These are phyloP conservation scores for Drosophila bocqueti DNA, from an alignment of 1,140 invertebrate genomes.

Conservation along the genomic window DNA sequence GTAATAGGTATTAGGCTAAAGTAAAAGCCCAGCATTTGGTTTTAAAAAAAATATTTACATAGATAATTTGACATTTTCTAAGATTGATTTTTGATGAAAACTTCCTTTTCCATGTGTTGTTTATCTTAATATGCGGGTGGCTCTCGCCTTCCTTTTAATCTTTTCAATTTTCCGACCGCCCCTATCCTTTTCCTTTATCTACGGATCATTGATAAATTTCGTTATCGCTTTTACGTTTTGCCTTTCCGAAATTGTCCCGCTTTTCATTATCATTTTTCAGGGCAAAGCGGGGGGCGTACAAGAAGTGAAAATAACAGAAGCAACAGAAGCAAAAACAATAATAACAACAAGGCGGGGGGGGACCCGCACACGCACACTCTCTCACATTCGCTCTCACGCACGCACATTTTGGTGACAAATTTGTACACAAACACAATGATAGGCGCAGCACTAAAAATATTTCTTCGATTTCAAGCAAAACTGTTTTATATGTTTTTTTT, in stretches of 20 bases:
- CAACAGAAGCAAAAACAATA: slow-evolving; percentile 19
- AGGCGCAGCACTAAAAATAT: slow-evolving; percentile 41
- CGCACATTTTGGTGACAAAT: slow-evolving; percentile 21
- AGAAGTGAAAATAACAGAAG: slow-evolving; percentile 32
- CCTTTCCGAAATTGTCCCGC: slow-evolving; percentile 8
- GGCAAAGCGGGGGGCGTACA: slow-evolving; percentile 44
- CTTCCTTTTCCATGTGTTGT: not conserved
- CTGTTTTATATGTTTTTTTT: slow-evolving; percentile 8
- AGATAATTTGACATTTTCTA: not conserved
- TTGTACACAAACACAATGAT: slow-evolving; percentile 17
- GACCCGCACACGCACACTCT: slow-evolving; percentile 34
- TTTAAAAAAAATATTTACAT: too few relatives aligned
- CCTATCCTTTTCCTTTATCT: slow-evolving; percentile 30
- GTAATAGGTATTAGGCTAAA: too few relatives aligned
- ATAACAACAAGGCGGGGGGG: slow-evolving; percentile 23
- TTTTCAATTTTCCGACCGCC: slow-evolving; percentile 1
- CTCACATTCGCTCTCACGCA: slow-evolving; percentile 13
- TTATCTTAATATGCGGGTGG: slow-evolving; percentile 26
- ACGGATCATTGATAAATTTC: slow-evolving; percentile 32
- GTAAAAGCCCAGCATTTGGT: too few relatives aligned
- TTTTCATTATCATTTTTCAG: slow-evolving; percentile 19
- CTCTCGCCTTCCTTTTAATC: not conserved
- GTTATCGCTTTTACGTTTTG: slow-evolving; percentile 22
- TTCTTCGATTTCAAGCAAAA: slow-evolving; percentile 32
- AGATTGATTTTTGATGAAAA: not conserved